Evolutionary conservation across 2,797 vertebrate species (phyloP).

Genomic region (Betta splendens): DNA sequence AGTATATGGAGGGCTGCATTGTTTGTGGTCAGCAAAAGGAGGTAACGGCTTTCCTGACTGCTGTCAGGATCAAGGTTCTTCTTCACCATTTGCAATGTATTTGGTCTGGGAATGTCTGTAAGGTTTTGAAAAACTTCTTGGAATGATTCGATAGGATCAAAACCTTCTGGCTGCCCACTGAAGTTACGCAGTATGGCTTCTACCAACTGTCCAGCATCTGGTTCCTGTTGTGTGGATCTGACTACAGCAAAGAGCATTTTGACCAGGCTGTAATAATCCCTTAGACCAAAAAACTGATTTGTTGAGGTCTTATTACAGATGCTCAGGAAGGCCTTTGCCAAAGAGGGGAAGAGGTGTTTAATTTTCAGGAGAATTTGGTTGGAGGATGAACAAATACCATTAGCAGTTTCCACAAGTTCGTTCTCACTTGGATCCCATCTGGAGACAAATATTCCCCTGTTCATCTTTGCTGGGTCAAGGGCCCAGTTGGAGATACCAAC

Average conservation of each 20-base stretch:
- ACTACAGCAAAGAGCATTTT: conserved; percentile 80
- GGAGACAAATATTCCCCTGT: conserved; percentile 84
- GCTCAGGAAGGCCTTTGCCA: conserved; percentile 77
- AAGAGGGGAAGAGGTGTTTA: conserved; percentile 75
- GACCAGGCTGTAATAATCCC: conserved; percentile 85
- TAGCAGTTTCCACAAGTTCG: conserved; percentile 82
- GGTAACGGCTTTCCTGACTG: conserved; percentile 78
- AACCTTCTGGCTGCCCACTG: conserved; percentile 77
- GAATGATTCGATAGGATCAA: conserved; percentile 76
- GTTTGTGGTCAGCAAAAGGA: conserved; percentile 84
- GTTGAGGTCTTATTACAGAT: conserved; percentile 67
- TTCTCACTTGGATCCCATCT: conserved; percentile 79
- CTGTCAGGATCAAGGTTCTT: conserved; percentile 68
- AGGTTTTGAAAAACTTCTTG: conserved; percentile 54
- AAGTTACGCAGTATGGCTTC: conserved; percentile 84
- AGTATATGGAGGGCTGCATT: conserved; percentile 83
- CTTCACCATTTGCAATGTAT: conserved; percentile 80
- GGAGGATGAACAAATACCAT: conserved; percentile 82
- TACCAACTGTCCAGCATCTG: conserved; percentile 66
- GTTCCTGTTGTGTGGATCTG: conserved; percentile 61
- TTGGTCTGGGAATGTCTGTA: conserved; percentile 66
- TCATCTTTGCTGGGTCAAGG: conserved; percentile 87
- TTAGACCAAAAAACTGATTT: conserved; percentile 85
- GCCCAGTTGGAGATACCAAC: conserved; percentile 88
- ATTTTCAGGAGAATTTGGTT: conserved; percentile 65